Evolutionary conservation across 2,888 invertebrate species (phyloP), one percentile per base, ranked within the genome.

Genomic region (Spilosoma lubricipeda): DNA sequence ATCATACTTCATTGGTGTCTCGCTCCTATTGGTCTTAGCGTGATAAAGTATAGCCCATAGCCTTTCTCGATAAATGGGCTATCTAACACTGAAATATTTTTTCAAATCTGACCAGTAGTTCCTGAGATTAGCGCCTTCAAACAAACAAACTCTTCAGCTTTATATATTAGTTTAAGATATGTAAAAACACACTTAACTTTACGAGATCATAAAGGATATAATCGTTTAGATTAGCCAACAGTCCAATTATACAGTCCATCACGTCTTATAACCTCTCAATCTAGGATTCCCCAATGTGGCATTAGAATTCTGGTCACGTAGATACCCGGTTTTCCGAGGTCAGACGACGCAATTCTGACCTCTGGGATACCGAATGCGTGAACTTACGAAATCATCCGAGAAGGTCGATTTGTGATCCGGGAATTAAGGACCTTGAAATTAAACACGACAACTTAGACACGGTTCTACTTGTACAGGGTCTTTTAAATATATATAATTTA

Each of bases 271-370:
- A 20, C 67, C 42, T 45, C 63, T 67, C 20, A 56, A 48, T 30
- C 13, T 48, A 48, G 45, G 20, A 30, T n/a, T 45, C 45, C 67
- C 45, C 30, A 48, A 9, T 20, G 20, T 27, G 27, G 20, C 1
- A 20, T 67, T 30, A 30, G 67, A 0, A 72, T 36, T 72, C 56
- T 30, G 5, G 27, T 39, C 67, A 67, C 72, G 42, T 42, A 15
- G 45, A 15, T 42, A 67, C 1, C 27, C 3, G 30, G 20, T 45
- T 30, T n/a, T 13, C 42, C 30, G 56, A 67, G 67, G 72, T 72
- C 33, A 42, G 23, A 1, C 30, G 56, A 67, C 56, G 72, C 72
- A 72, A 71, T 4, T 11, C 42, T 42, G 71, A 71, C 71, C 71
- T 71, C 52, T 71, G n/a, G n/a, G 7, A n/a, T 7, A 23, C 27